These are phyloP conservation scores for Zhuqinia jingwanae DNA, from an alignment of 2,888 invertebrate species.

Conservation along the genomic window DNA sequence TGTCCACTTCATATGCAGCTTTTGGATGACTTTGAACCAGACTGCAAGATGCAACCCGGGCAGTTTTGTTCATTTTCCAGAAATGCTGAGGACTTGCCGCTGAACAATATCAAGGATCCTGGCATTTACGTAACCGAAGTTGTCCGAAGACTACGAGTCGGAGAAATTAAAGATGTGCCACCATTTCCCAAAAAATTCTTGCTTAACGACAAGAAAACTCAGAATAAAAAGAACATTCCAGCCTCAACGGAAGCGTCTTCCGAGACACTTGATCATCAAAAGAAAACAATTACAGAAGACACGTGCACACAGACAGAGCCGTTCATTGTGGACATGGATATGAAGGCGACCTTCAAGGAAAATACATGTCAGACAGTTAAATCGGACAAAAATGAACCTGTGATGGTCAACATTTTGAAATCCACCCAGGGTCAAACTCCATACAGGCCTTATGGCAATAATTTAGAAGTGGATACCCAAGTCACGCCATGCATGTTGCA, in stretches of 20 bases:
- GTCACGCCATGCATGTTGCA: not conserved
- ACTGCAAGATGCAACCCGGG: constrained; percentile 40
- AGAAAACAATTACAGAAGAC: not conserved
- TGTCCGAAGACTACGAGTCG: constrained; percentile 27
- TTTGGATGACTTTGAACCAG: constrained; percentile 4
- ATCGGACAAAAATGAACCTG: constrained; percentile 8
- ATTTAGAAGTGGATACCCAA: not conserved
- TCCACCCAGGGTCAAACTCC: not conserved
- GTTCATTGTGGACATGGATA: constrained; percentile 49
- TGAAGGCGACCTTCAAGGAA: constrained; percentile 4
- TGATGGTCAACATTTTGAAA: not conserved
- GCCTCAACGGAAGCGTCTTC: constrained; percentile 4
- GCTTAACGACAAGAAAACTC: not conserved
- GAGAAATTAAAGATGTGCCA: constrained; percentile 42
- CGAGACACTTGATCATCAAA: not conserved
- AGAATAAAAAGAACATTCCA: not conserved
- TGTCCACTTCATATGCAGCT: constrained; percentile 57
- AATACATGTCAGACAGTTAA: not conserved
- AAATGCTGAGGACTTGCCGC: constrained; percentile 43
- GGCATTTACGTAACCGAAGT: constrained; percentile 46
- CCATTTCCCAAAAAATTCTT: constrained; percentile 47
- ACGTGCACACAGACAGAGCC: constrained; percentile 45
- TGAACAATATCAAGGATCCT: constrained; percentile 33
- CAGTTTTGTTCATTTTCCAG: constrained; percentile 36
- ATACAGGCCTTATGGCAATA: not conserved